Conservation (phyloP, 2,113 vertebrate genomes). For the Castor canadensis region DNA sequence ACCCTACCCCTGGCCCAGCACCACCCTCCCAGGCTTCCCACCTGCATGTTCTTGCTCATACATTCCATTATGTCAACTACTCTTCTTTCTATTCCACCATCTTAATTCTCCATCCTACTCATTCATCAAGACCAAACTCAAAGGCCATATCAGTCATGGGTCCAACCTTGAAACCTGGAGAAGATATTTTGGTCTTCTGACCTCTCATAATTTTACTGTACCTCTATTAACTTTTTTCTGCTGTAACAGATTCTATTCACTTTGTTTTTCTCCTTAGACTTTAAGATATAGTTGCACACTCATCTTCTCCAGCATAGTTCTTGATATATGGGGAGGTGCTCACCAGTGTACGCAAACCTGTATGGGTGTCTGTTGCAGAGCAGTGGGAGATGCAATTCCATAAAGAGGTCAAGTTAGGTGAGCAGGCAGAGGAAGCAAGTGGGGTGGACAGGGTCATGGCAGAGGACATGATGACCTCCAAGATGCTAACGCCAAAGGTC, state of each 20-base stretch:
- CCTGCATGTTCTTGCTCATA: neutral
- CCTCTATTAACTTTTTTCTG: neutral
- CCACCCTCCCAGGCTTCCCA: neutral
- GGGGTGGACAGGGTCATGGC: neutral
- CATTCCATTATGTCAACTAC: neutral
- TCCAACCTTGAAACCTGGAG: neutral
- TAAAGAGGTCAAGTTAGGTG: fast-evolving
- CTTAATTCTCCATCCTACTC: neutral
- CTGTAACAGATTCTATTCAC: neutral
- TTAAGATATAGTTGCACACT: neutral
- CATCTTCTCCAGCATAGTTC: neutral
- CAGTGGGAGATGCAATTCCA: neutral
- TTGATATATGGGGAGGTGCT: neutral
- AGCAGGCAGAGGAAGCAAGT: no score
- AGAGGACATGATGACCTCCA: neutral
- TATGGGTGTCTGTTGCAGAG: neutral
- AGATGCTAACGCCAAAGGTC: neutral
- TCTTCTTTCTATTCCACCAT: neutral
- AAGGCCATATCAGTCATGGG: neutral
- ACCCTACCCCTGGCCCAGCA: fast-evolving
- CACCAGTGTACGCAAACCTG: fast-evolving
- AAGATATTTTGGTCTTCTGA: neutral
- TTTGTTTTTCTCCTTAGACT: neutral
- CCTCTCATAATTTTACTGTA: neutral
- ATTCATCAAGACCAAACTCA: neutral